Evolutionary conservation across 2,888 invertebrate species (phyloP), one percentile per base, ranked within the genome.

Genomic region (Chesias legatella): DNA sequence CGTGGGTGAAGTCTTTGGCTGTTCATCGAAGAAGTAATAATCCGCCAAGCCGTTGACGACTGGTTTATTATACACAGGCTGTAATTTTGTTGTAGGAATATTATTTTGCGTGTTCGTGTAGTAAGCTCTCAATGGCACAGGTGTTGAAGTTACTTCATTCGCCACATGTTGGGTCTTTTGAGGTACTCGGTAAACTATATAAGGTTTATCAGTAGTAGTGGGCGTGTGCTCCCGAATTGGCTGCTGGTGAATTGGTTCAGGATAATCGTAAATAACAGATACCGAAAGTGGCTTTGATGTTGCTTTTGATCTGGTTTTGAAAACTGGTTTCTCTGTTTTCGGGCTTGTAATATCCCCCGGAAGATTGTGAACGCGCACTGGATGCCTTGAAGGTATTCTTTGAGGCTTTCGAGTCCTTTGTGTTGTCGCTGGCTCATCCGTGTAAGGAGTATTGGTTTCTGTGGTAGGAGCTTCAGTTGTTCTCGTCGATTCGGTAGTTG

Each of bases 21-120:
- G 86, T 63, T 93, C 93, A 47, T 93, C 92, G 56, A 92, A 93
- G 62, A 92, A 93, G 59, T 90, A 93, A 71, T 91, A 93, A 5
- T 92, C 92, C 0, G 91, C 89, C 34, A 89, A 72, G 26, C 83
- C 80, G 57, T 88, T 85, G 47, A 83, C 77, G 51, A 73, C 80
- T 24, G 81, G 79, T 58, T 83, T 79, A 22, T 75, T 77, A 46
- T 79, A 85, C 36, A 90, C 89, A 1, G 89, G 86, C 56, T 88
- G 86, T 40, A 88, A 56, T 56, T 90, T 89, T 7, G 90, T 89
- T 33, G 90, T 90, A 2, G 89, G 86, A 36, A 88, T 85, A 47
- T 89, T 84, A 47, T 89, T 84, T 64, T 90, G 76, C 42, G 89
- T 60, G 59, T 88, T 90, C n/a, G 89, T 85, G 67, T 91, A 92